phyloP scores from a whole-genome alignment of 2,113 vertebrate genomes.

The Pteropus alecto region DNA sequence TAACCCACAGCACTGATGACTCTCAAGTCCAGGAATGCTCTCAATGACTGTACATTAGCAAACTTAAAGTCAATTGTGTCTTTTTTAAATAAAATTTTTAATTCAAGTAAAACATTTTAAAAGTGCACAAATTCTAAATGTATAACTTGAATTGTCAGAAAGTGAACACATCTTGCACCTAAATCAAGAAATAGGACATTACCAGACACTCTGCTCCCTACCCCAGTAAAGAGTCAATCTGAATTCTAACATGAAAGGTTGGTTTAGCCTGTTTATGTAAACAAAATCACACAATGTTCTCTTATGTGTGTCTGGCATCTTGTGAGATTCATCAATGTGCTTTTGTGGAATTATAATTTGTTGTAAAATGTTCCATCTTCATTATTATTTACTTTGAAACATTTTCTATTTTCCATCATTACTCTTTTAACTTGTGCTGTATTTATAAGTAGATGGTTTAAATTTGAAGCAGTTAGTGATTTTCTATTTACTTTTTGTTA shows the following conservation, averaged over 20 bases:
- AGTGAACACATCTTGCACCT: neutral
- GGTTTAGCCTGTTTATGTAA: neutral
- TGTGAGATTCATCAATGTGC: neutral
- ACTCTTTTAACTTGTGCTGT: neutral
- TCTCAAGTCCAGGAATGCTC: neutral
- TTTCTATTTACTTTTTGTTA: neutral
- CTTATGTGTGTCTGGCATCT: neutral
- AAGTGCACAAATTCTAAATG: neutral
- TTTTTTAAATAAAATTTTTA: neutral
- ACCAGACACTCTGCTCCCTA: neutral
- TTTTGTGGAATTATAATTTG: neutral
- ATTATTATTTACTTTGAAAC: neutral
- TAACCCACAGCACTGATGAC: neutral
- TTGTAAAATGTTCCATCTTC: neutral
- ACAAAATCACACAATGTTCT: neutral
- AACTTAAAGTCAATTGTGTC: neutral
- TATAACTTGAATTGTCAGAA: neutral
- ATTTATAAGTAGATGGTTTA: neutral
- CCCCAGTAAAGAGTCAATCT: neutral
- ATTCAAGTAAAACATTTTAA: neutral
- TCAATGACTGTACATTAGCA: neutral
- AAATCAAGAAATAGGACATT: neutral
- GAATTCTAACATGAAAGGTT: neutral
- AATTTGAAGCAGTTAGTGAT: neutral
- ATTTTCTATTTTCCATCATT: neutral